Evolutionary conservation across 2,888 invertebrate species (phyloP), one percentile per base, ranked within the genome.

Genomic region (Chloromyia formosa): DNA sequence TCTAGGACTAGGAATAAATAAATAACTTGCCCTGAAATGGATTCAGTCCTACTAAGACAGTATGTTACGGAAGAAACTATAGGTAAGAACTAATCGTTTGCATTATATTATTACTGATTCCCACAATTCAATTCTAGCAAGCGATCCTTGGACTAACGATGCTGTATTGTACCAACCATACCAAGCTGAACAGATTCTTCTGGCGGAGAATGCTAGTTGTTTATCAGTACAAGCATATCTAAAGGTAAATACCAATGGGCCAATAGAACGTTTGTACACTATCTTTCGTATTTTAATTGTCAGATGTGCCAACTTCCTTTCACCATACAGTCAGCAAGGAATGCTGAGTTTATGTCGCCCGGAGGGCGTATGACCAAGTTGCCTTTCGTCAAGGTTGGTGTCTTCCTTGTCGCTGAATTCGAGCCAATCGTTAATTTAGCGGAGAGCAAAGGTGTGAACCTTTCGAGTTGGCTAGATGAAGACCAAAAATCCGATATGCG

Each of bases 271-370:
- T n/a, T n/a, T n/a, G n/a, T n/a, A n/a, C n/a, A n/a, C n/a, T n/a
- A n/a, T n/a, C n/a, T n/a, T n/a, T n/a, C n/a, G n/a, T n/a, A n/a
- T 45, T 20, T 73, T 79, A 2, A 18, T 0, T 74, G 79, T 0
- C 82, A 88, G 87, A 97, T 98, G 94, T 95, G 95, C 82, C 90
- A 92, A 74, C 88, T 98, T 0, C 91, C 93, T 0, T 97, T 93
- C 83, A 88, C 90, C 80, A 90, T 96, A 4, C 93, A 94, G 78
- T 92, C 93, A 80, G 88, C 93, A 77, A 90, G 92, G 80, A 99
- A 99, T 87, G 97, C 98, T 0, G 97, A 98, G 82, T 94, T 93
- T 82, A 98, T 98, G 95, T 97, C 98, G 0, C 98, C 98, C 0
- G 93, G 95, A 4, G 96, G 96, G 0, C 90, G 83, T 1, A 83